Evolutionary conservation across 2,113 vertebrate genomes (phyloP), one percentile per base, ranked within the genome.

Genomic region (Vidua macroura): DNA sequence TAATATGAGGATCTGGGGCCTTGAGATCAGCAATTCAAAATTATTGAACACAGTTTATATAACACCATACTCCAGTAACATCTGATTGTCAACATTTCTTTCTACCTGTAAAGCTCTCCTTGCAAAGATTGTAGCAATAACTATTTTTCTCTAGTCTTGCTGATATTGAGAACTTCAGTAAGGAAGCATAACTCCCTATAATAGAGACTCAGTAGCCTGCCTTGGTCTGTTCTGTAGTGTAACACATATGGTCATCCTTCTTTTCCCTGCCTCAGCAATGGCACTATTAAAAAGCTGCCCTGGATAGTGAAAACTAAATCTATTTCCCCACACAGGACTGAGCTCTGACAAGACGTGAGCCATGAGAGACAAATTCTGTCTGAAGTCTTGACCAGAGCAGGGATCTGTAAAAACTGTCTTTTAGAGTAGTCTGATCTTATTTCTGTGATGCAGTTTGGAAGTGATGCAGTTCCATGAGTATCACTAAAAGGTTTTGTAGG

Each of bases 131-230:
- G 28, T 70, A 39, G 11, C 18, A 73, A 37, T 10, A 58, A 4
- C 7, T 33, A 0, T 52, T 39, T 75, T 79, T 60, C 52, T 56
- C 46, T 55, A 10, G 10, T 10, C 4, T 41, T 62, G 22, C 3
- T 73, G 20, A 21, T 62, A 56, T 5, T 0, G 0, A 86, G 37
- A 80, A 31, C 20, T 66, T 86, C 18, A 30, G 13, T 44, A 70
- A 52, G 39, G 37, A 75, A 39, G 24, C 17, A 31, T 48, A 9
- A 3, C 9, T 67, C 10, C 0, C 0, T 35, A 1, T 23, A 41
- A 23, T 11, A 20, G 30, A 63, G 30, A 31, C 63, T 67, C 48
- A 35, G 16, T 13, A 66, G 13, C 30, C 16, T 76, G 58, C 31
- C 15, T 79, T 79, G 44, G 21, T 68, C 28, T 48, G 22, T 35